A percentile compares a stretch with the other conserved stretches of the same genome.
phyloP scores from a whole-genome alignment of 2,888 invertebrate species.

The Chesias legatella region DNA sequence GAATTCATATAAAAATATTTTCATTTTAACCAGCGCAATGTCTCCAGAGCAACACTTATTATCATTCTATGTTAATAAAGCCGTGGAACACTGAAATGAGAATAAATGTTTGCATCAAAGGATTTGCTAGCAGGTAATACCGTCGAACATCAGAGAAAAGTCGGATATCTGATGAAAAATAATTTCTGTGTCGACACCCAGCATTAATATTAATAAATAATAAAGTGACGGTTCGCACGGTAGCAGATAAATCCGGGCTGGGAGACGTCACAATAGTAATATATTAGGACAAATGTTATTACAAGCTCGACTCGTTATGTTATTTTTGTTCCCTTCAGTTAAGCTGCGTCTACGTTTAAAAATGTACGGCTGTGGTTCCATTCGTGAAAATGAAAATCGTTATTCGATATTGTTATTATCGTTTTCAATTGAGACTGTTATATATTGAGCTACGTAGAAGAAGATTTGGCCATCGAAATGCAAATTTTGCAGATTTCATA shows the following conservation, averaged over 20 bases:
- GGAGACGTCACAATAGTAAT: slow-evolving; percentile 73
- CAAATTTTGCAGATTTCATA: too few relatives aligned
- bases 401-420: too few relatives aligned
- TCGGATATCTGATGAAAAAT: slow-evolving; percentile 64
- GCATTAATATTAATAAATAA: slow-evolving; percentile 74
- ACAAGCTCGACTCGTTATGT: slow-evolving; percentile 73
- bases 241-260: slow-evolving; percentile 69
- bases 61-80: slow-evolving; percentile 16
- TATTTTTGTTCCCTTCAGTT: slow-evolving; percentile 68
- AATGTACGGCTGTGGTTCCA: background rate
- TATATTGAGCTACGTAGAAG: too few relatives aligned
- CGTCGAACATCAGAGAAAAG: slow-evolving; percentile 43
- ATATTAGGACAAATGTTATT: slow-evolving; percentile 79
- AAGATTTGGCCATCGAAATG: too few relatives aligned
- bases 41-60: slow-evolving; percentile 16
- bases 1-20: too few relatives aligned
- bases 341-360: slow-evolving; percentile 24
- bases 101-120: slow-evolving; percentile 49
- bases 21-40: background rate
- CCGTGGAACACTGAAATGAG: slow-evolving; percentile 37
- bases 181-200: slow-evolving; percentile 61
- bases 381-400: too few relatives aligned
- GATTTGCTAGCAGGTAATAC: slow-evolving; percentile 53
- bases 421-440: too few relatives aligned
- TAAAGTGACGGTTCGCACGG: slow-evolving; percentile 69